A percentile compares a stretch with the other conserved stretches of the same genome.
These are phyloP conservation scores for Caerostris darwini DNA, from an alignment of 1,140 invertebrate genomes.

Conservation along the genomic window DNA sequence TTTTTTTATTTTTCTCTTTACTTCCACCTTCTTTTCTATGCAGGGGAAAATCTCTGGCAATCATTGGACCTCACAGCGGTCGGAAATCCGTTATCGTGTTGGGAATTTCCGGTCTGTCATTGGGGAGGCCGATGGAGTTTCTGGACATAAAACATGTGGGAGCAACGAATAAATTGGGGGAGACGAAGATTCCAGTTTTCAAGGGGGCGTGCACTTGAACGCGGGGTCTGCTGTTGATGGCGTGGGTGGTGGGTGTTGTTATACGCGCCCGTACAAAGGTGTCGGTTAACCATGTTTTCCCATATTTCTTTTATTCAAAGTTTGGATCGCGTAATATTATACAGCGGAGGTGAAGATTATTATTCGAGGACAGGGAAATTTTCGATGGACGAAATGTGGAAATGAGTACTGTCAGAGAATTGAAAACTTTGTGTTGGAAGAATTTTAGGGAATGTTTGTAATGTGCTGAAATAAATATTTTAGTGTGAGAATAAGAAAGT, in stretches of 20 bases:
- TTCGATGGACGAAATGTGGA: too few species aligned
- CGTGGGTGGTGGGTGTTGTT: too few species aligned
- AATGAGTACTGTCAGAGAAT: too few species aligned
- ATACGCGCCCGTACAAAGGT: background rate
- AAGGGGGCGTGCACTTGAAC: background rate
- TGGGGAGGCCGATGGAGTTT: slow-evolving; percentile 2
- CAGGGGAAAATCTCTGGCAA: background rate
- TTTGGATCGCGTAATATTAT: background rate
- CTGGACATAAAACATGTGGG: slow-evolving; percentile 23
- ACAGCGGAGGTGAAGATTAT: too few species aligned
- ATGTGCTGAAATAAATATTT: too few species aligned
- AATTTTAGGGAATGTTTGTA: too few species aligned
- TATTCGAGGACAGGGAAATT: too few species aligned
- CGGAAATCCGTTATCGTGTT: slow-evolving; percentile 29
- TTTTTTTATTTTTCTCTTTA: background rate
- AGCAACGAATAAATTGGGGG: background rate
- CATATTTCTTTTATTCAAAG: background rate
- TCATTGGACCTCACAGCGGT: slow-evolving; percentile 21
- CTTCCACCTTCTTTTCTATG: background rate
- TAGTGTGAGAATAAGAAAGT: too few species aligned
- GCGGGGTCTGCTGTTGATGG: background rate
- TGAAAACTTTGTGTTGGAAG: too few species aligned
- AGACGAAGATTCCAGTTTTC: background rate
- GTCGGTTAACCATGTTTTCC: background rate
- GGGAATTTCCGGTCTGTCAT: slow-evolving; percentile 24